phyloP scores from a whole-genome alignment of 2,113 vertebrate genomes.

The Oplegnathus fasciatus region DNA sequence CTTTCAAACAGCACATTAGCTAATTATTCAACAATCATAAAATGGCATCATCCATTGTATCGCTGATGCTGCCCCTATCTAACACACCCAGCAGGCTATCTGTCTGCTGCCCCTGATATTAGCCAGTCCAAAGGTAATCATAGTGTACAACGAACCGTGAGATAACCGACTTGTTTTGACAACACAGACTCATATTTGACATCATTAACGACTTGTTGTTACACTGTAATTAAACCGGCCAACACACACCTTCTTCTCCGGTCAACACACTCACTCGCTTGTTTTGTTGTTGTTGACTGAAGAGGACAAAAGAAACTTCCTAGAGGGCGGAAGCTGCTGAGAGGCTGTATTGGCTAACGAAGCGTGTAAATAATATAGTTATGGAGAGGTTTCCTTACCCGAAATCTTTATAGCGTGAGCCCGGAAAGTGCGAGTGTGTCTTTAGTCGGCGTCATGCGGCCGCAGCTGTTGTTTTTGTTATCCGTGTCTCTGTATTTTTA shows the following conservation, averaged over 20 bases:
- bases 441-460: slow-evolving; percentile 46
- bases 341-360: neutral
- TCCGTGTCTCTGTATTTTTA: slow-evolving; percentile 37
- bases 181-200: neutral
- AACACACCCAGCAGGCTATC: slow-evolving; percentile 62
- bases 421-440: slow-evolving; percentile 35
- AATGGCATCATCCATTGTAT: slow-evolving; percentile 47
- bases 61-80: neutral
- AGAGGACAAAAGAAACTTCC: slow-evolving; percentile 84
- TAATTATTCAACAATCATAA: slow-evolving; percentile 27
- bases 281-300: slow-evolving; percentile 76
- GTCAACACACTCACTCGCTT: slow-evolving; percentile 24
- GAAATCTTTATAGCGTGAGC: slow-evolving; percentile 26
- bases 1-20: neutral
- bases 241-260: neutral
- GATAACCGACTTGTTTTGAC: slow-evolving; percentile 10
- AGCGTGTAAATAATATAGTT: fast-evolving
- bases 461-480: slow-evolving; percentile 60
- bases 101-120: neutral
- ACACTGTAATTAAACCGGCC: neutral
- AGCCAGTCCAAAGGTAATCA: slow-evolving; percentile 69
- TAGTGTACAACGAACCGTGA: neutral
- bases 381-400: slow-evolving; percentile 63
- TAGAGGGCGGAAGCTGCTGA: slow-evolving; percentile 70
- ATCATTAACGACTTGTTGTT: neutral